Base-by-base conservation (phyloP, 2,113 vertebrate species). In the Phyllopteryx taeniolatus region DNA sequence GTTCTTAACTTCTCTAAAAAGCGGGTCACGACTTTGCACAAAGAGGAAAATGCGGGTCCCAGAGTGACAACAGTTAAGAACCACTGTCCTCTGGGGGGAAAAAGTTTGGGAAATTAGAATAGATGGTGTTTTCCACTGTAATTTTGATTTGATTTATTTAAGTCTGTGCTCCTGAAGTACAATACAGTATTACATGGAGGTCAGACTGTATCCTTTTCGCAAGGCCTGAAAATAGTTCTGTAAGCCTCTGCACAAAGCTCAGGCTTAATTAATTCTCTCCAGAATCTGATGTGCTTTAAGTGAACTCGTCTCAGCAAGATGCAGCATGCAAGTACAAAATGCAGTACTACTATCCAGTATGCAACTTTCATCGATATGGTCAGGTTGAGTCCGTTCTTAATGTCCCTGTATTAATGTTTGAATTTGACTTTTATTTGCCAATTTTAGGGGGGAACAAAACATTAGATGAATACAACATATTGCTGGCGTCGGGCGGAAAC, bases 181-280 rank as follows among this genome's bases (percentile, higher is more conserved):
- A 66, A 64, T 54, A 44, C 57, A 66, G 68, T 54, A 22, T 33
- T 54, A 63, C 19, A 60, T 14, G 44, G 66, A 75, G 46, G 68
- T 70, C 71, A 66, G 64, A 57, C 8, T 53, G 53, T 54, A 47
- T 66, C 43, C 31, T 27, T 81, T 11, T n/a, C 4, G 11, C 43
- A 4, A 75, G 53, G 53, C 67, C 77, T 76, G 68, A 19, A 72
- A 73, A 57, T 8, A 61, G 53, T 20, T 51, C 68, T 63, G 64
- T 65, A 66, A 65, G 46, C 44, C 68, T 72, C n/a, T 44, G 39
- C 20, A 67, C 43, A 13, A 22, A 70, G 71, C 67, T 67, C 56
- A 47, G 67, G 9, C 60, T 75, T 62, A 72, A 73, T 75, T 64
- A 76, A 77, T 60, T 72, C 78, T 63, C 59, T 51, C 15, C 46